These are phyloP conservation scores for Drosophila setifemur DNA, from an alignment of 1,140 invertebrate genomes.

Conservation along the genomic window DNA sequence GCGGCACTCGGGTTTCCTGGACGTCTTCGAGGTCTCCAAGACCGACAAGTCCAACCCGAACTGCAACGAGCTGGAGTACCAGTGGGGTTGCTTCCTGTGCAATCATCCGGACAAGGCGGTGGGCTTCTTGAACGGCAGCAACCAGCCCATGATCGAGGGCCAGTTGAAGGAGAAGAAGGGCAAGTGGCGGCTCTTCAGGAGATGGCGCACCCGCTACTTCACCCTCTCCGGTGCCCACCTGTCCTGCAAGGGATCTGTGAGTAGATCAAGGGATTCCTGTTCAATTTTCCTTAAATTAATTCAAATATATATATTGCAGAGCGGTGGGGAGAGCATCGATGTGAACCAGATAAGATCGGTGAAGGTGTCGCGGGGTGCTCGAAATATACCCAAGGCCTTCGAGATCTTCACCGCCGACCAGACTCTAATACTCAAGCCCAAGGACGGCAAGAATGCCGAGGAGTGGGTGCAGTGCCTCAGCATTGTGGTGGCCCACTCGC, in stretches of 20 bases:
- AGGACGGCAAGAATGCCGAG: slow-evolving; percentile 96
- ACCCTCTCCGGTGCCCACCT: slow-evolving; percentile 95
- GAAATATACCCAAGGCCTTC: slow-evolving; percentile 96
- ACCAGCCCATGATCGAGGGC: slow-evolving; percentile 92
- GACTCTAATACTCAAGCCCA: slow-evolving; percentile 95
- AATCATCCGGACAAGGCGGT: slow-evolving; percentile 94
- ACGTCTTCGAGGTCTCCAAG: slow-evolving; percentile 92
- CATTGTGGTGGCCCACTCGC: slow-evolving; percentile 93
- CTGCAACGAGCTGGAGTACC: slow-evolving; percentile 82
- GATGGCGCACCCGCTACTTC: slow-evolving; percentile 96
- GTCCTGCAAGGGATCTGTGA: slow-evolving; percentile 93
- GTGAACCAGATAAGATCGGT: slow-evolving; percentile 96
- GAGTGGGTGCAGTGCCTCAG: slow-evolving; percentile 96
- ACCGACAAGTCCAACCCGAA: slow-evolving; percentile 80
- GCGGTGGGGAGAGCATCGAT: slow-evolving; percentile 89
- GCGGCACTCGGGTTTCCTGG: slow-evolving; percentile 93
- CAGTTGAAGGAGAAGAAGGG: slow-evolving; percentile 98
- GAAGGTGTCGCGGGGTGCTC: slow-evolving; percentile 91
- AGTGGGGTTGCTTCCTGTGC: slow-evolving; percentile 85
- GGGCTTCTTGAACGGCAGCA: slow-evolving; percentile 89
- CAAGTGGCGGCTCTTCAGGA: slow-evolving; percentile 93
- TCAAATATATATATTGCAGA: slow-evolving; percentile 84
- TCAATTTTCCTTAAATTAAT: neutral
- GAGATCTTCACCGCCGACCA: slow-evolving; percentile 97
- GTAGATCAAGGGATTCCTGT: slow-evolving; percentile 48